phyloP scores from a whole-genome alignment of 2,888 invertebrate genomes.

The Alloplasta piceator region DNA sequence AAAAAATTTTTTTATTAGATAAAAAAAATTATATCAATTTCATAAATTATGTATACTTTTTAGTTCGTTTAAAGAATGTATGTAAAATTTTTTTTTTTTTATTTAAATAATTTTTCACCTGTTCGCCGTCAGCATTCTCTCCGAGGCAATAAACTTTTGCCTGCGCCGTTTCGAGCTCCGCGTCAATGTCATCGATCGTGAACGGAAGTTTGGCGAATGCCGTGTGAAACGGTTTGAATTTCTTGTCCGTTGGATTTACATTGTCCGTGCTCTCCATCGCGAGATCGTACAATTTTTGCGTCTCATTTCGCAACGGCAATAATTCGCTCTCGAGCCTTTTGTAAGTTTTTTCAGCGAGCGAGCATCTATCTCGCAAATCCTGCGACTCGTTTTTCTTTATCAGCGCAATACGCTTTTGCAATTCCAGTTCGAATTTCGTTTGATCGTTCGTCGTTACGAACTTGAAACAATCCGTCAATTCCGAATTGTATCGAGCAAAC shows the following conservation, averaged over 20 bases:
- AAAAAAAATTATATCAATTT: too few species aligned
- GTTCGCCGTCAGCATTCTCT: constrained; percentile 84
- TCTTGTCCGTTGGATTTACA: constrained; percentile 85
- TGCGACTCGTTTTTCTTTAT: constrained; percentile 78
- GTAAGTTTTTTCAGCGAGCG: constrained; percentile 78
- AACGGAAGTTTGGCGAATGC: constrained; percentile 84
- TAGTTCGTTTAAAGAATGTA: too few species aligned
- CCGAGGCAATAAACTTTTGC: constrained; percentile 88
- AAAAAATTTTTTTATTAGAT: too few species aligned
- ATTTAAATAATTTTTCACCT: constrained; percentile 82
- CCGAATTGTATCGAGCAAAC: constrained; percentile 75
- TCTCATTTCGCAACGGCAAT: constrained; percentile 81
- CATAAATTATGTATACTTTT: too few species aligned
- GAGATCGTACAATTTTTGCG: constrained; percentile 84
- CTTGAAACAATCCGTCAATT: constrained; percentile 75
- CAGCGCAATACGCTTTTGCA: constrained; percentile 61
- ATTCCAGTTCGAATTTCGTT: constrained; percentile 71
- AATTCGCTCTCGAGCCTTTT: constrained; percentile 76
- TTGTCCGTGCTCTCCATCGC: constrained; percentile 86
- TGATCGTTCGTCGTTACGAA: constrained; percentile 72
- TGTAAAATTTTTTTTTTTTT: too few species aligned
- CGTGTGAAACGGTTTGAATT: constrained; percentile 82
- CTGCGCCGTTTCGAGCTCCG: constrained; percentile 85
- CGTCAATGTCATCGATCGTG: constrained; percentile 85
- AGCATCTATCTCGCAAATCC: constrained; percentile 75